These are phyloP conservation scores for Trichacis sp. DNA, from an alignment of 2,888 invertebrate species.

Conservation along the genomic window DNA sequence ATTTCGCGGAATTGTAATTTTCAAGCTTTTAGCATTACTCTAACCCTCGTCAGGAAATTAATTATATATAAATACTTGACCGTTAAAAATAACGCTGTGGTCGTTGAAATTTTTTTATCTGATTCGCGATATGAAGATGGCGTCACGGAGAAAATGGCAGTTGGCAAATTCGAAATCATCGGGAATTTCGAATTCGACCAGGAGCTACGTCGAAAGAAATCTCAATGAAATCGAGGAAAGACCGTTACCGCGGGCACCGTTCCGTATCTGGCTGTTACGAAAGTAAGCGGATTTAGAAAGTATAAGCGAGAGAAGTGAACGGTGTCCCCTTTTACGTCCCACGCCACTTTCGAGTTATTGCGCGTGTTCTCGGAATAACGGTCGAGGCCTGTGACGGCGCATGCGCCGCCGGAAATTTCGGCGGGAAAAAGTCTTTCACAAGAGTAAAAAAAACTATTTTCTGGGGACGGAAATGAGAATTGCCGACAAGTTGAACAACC, in stretches of 20 bases:
- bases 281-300: slow-evolving; percentile 69
- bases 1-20: too few relatives aligned
- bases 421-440: slow-evolving; percentile 21
- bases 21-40: too few relatives aligned
- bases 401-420: background rate
- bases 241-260: slow-evolving; percentile 35
- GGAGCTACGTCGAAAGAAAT: slow-evolving; percentile 22
- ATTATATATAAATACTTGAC: too few relatives aligned
- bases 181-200: too few relatives aligned
- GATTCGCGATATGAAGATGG: slow-evolving; percentile 51
- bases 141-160: slow-evolving; percentile 55
- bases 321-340: slow-evolving; percentile 46
- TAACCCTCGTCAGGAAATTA: too few relatives aligned
- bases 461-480: too few relatives aligned
- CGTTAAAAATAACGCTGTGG: too few relatives aligned
- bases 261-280: slow-evolving; percentile 58
- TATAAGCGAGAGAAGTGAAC: slow-evolving; percentile 63
- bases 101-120: too few relatives aligned
- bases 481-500: slow-evolving; percentile 45
- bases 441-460: slow-evolving; percentile 12
- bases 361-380: background rate
- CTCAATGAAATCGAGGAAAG: slow-evolving; percentile 34
- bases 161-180: too few relatives aligned
- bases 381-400: too few relatives aligned
- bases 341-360: slow-evolving; percentile 7